A percentile compares a stretch with the other conserved stretches of the same genome.
phyloP scores from a whole-genome alignment of 2,797 vertebrate genomes.

The Botia kubotai region DNA sequence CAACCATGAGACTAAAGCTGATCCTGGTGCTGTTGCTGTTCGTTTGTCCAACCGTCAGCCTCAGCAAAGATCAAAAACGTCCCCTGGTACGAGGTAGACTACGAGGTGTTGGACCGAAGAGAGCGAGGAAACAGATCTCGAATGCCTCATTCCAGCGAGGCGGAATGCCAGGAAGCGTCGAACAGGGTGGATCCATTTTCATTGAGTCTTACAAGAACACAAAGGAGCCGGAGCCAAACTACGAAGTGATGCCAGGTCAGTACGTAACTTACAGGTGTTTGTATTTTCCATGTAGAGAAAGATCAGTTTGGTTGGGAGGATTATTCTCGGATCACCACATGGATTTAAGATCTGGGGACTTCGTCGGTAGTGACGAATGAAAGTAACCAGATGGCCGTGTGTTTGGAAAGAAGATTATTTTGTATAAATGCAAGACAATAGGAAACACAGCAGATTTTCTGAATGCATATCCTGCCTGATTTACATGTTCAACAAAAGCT shows the following conservation, averaged over 20 bases:
- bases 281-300: neutral
- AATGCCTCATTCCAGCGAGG: constrained; percentile 8
- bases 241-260: constrained; percentile 88
- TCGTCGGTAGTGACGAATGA: neutral
- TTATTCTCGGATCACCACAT: neutral
- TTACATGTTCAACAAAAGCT: no score
- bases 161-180: constrained; percentile 64
- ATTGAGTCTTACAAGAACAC: constrained; percentile 52
- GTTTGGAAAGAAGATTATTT: neutral
- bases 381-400: constrained; percentile 1
- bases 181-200: constrained; percentile 70
- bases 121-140: constrained; percentile 47
- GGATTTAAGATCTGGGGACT: neutral
- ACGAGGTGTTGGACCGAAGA: constrained; percentile 60
- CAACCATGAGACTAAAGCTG: constrained; percentile 62
- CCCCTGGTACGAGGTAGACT: constrained; percentile 63
- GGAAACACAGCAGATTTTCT: no score
- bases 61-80: constrained; percentile 63
- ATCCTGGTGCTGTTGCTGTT: constrained; percentile 75
- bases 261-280: constrained; percentile 33
- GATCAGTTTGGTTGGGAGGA: neutral
- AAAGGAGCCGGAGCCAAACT: constrained; percentile 71
- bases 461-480: no score
- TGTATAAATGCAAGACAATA: neutral
- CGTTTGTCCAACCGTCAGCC: constrained; percentile 66